These are phyloP conservation scores for Aplysia californica DNA, from an alignment of 1,140 invertebrate species.

Conservation along the genomic window DNA sequence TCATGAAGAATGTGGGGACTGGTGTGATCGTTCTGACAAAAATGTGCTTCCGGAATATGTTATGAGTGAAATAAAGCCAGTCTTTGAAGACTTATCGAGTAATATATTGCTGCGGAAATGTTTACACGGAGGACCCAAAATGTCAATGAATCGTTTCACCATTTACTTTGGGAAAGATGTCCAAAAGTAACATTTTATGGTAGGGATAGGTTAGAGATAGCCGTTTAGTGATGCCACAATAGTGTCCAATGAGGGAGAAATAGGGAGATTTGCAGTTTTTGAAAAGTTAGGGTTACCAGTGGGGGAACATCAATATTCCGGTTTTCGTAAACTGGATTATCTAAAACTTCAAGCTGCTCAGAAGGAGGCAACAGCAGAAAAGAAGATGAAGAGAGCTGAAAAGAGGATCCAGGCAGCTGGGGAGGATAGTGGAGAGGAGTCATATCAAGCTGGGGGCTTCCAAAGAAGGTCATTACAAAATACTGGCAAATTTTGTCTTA, in stretches of 20 bases:
- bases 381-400: not conserved
- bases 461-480: not conserved
- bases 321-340: not conserved
- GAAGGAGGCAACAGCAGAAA: not conserved
- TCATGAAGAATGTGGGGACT: conserved; percentile 8
- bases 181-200: conserved; percentile 14
- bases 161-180: conserved; percentile 14
- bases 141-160: conserved; percentile 12
- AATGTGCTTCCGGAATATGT: conserved; percentile 20
- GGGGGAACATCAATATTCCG: not conserved
- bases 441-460: not conserved
- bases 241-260: not conserved
- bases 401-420: not conserved
- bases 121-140: conserved; percentile 29
- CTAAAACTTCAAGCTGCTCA: not conserved
- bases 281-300: not conserved
- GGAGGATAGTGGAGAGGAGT: not conserved
- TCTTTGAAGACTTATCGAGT: conserved; percentile 4
- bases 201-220: not conserved
- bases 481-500: not conserved
- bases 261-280: not conserved
- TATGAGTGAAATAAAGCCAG: conserved; percentile 8
- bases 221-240: conserved; percentile 13
- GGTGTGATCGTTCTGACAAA: conserved; percentile 14
- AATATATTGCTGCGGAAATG: conserved; percentile 21